Evolutionary conservation across 2,113 vertebrate species (phyloP), one percentile per base, ranked within the genome.

Genomic region (Phylloscopus trochiloides): DNA sequence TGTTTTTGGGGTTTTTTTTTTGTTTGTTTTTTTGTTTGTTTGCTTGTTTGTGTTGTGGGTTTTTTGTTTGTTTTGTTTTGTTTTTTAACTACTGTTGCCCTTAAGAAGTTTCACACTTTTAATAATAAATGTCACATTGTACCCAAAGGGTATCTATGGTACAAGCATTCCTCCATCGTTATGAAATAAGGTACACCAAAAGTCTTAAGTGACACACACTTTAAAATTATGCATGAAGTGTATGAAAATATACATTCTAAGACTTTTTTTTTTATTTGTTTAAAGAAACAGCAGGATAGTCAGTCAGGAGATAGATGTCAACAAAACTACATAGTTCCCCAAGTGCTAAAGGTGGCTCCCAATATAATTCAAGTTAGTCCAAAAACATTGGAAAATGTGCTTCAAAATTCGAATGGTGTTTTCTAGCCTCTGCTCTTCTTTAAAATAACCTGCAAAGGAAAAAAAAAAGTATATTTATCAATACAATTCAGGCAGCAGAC

Each of bases 341-440:
- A 52, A 66, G 50, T 24, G 28, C 47, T 70, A 80, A 79, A 92
- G 78, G 21, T 48, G 62, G 63, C 21, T 51, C 10, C 40, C 18
- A 45, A 48, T 12, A 47, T 24, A 59, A 43, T 14, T 57, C 28
- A 40, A 8, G 0, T 78, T 47, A 75, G 34, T 65, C 65, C 75
- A 47, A 85, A 71, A 68, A 59, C 13, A 48, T 1, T 42, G 54
- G 70, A 74, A 86, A 91, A 42, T 8, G 14, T 25, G 54, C 40
- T 94, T 95, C 88, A 81, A 87, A 88, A 94, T 71, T 90, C 94
- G 95, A 88, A 4, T 50, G 38, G 22, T 91, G 92, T 81, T 81
- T 85, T 96, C 94, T 98, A 98, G 90, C 98, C 98, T 97, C 90
- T 97, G 96, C 98, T 98, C 97, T 98, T 98, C 98, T 98, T 98